Evolutionary conservation across 2,113 vertebrate species (phyloP).

Genomic region (Meriones unguiculatus): DNA sequence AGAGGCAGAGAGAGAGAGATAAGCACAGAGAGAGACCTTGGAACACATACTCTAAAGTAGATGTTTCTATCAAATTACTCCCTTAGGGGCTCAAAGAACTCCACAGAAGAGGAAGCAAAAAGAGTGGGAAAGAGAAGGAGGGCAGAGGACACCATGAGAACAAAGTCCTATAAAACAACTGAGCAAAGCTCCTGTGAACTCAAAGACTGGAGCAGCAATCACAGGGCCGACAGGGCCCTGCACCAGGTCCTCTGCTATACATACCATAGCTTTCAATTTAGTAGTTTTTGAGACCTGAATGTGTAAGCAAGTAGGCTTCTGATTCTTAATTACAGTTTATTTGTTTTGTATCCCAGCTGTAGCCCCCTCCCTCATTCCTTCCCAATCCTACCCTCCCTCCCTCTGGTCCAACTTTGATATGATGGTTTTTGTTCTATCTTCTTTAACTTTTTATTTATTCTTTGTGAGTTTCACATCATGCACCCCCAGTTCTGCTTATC

Average conservation of each 20-base stretch:
- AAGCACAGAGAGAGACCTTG: background rate
- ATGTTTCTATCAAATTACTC: background rate
- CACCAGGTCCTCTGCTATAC: background rate
- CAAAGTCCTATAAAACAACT: background rate
- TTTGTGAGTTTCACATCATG: background rate
- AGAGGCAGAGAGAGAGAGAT: too few species aligned
- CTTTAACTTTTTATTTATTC: background rate
- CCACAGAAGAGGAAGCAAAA: background rate
- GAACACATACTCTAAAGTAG: background rate
- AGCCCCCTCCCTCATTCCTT: too few species aligned
- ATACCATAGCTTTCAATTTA: background rate
- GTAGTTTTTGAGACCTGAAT: background rate
- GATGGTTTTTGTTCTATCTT: background rate
- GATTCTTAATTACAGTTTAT: background rate
- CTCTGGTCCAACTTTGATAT: background rate
- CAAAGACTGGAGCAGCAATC: too few species aligned
- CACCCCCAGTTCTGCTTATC: background rate
- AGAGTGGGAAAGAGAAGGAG: background rate
- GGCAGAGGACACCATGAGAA: background rate
- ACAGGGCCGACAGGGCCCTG: fast-evolving
- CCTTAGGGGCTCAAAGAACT: too few species aligned
- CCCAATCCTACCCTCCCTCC: too few species aligned
- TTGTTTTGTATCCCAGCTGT: too few species aligned
- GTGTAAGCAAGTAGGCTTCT: too few species aligned
- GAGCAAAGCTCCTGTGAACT: too few species aligned